These are phyloP conservation scores for Bombus difficillimus DNA, from an alignment of 1,140 invertebrate genomes.

Conservation along the genomic window DNA sequence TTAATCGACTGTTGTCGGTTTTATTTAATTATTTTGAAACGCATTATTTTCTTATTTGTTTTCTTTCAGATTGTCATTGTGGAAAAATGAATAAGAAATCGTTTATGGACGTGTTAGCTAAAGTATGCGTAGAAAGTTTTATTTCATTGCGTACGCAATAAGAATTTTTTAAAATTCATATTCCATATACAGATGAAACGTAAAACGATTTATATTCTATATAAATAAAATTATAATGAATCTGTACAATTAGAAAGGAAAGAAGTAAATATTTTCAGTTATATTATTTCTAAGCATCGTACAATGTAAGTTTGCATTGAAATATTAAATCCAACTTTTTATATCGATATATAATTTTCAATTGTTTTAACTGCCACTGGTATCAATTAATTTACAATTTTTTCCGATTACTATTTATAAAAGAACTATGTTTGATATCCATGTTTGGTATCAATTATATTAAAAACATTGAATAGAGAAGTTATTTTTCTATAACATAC, in stretches of 20 bases:
- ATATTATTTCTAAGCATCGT: neutral
- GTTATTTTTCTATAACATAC: neutral
- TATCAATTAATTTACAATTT: neutral
- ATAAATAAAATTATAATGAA: neutral
- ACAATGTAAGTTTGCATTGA: neutral
- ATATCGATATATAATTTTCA: neutral
- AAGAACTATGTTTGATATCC: too few relatives aligned
- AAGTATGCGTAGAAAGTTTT: too few relatives aligned
- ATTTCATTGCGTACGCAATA: too few relatives aligned
- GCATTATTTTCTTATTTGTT: neutral
- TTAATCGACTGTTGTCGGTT: neutral
- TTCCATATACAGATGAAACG: too few relatives aligned
- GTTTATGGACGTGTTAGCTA: too few relatives aligned
- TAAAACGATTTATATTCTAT: neutral
- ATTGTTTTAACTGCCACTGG: neutral
- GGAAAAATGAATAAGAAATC: neutral
- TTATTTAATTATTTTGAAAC: neutral
- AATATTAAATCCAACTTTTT: neutral
- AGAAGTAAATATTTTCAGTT: neutral
- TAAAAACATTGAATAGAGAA: too few relatives aligned
- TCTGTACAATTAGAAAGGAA: neutral
- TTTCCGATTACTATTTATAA: too few relatives aligned
- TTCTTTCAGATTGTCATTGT: neutral
- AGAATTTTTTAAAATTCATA: too few relatives aligned
- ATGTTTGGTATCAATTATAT: too few relatives aligned